Conservation (phyloP, 2,888 invertebrate species). For the Cataglyphis altisquamis region DNA sequence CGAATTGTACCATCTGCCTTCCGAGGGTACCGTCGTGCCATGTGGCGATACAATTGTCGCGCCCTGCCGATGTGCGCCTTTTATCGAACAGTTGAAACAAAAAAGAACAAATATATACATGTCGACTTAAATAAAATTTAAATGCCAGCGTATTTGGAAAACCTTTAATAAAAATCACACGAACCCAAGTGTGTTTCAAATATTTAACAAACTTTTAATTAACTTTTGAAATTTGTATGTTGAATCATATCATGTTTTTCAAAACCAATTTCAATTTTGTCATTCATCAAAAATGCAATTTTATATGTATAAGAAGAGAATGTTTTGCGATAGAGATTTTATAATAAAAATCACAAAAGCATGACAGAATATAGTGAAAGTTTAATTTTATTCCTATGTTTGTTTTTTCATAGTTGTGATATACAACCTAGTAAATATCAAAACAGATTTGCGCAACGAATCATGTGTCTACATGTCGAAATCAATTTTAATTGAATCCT, state of each 20-base stretch:
- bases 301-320: background rate
- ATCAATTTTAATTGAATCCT: background rate
- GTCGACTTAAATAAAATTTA: background rate
- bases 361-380: background rate
- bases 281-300: background rate
- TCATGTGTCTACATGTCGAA: background rate
- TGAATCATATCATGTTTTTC: background rate
- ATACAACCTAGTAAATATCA: background rate
- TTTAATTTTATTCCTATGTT: background rate
- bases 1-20: constrained; percentile 50
- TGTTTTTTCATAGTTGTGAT: background rate
- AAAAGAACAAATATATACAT: background rate
- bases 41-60: constrained; percentile 54
- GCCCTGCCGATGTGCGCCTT: constrained; percentile 10
- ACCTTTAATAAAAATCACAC: background rate
- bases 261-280: background rate
- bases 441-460: background rate
- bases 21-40: constrained; percentile 38
- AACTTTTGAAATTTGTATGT: background rate
- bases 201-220: background rate
- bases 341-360: background rate
- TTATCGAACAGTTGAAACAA: constrained; percentile 26
- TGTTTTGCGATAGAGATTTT: background rate
- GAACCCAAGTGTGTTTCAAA: background rate
- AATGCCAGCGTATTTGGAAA: background rate